A percentile compares a stretch with the other conserved stretches of the same genome.
phyloP scores from a whole-genome alignment of 2,888 invertebrate genomes.

The Synanthedon formicaeformis region DNA sequence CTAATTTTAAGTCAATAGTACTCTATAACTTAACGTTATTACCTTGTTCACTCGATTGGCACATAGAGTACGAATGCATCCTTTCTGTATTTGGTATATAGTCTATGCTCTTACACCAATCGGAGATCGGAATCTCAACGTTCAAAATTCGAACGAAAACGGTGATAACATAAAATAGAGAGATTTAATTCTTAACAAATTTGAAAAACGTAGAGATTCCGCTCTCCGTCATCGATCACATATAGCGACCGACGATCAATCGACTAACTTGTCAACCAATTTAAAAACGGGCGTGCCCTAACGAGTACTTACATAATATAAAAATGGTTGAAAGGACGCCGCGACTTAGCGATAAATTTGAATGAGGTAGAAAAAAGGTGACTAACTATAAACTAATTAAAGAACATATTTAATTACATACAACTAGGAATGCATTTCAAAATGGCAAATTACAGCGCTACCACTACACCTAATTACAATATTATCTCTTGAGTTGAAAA shows the following conservation, averaged over 20 bases:
- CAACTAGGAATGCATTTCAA: slow-evolving; percentile 62
- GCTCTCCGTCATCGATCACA: too few species aligned
- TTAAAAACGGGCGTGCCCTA: not conserved
- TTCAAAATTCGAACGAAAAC: too few species aligned
- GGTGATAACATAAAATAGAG: too few species aligned
- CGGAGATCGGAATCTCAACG: not conserved
- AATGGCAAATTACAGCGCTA: slow-evolving; percentile 62
- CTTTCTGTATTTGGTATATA: slow-evolving; percentile 60
- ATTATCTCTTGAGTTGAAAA: slow-evolving; percentile 31
- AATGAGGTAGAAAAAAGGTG: slow-evolving; percentile 67
- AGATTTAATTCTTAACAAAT: too few species aligned
- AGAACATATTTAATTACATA: slow-evolving; percentile 58
- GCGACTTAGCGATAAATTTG: slow-evolving; percentile 59
- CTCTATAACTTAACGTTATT: slow-evolving; percentile 63
- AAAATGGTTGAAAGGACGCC: slow-evolving; percentile 34
- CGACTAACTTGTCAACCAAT: too few species aligned
- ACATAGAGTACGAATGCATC: slow-evolving; percentile 50
- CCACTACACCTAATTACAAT: slow-evolving; percentile 44
- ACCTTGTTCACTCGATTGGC: slow-evolving; percentile 64
- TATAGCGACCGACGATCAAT: too few species aligned
- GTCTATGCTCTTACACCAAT: slow-evolving; percentile 11
- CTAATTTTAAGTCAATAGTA: slow-evolving; percentile 56
- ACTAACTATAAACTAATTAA: slow-evolving; percentile 54
- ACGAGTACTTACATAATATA: not conserved
- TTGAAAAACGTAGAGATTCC: too few species aligned